Percentiles rank a stretch among this genome's conserved stretches.
Evolutionary conservation across 2,888 invertebrate species (phyloP).

Genomic region (Caradrina kadenii): DNA sequence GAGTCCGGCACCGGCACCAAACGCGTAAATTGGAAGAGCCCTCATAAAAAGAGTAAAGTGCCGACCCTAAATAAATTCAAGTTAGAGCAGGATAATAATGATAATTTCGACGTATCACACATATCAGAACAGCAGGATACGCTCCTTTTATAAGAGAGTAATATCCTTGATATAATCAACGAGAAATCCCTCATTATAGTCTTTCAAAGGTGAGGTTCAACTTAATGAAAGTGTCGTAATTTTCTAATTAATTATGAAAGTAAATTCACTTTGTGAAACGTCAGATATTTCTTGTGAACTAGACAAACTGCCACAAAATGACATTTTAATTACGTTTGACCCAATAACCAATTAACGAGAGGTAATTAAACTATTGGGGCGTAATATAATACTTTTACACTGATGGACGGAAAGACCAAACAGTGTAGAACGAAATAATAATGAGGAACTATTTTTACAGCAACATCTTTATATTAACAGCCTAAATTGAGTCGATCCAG

Average conservation of each 20-base stretch:
- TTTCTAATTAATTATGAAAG: constrained; percentile 14
- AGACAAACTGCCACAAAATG: constrained; percentile 13
- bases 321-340: constrained; percentile 36
- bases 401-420: neutral
- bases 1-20: no score
- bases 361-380: constrained; percentile 5
- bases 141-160: no score
- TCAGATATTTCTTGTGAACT: constrained; percentile 13
- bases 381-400: neutral
- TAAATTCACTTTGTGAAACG: constrained; percentile 14
- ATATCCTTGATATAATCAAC: neutral
- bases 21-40: no score
- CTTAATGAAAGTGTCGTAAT: constrained; percentile 12
- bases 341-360: constrained; percentile 8
- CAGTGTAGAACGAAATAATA: neutral
- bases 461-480: neutral
- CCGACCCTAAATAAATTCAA: no score
- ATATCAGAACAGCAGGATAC: neutral
- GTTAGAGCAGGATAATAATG: neutral
- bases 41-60: no score
- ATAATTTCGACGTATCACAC: neutral
- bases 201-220: neutral
- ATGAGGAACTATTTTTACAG: neutral
- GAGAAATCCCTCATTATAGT: neutral
- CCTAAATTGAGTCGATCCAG: no score